Conservation (phyloP, 2,888 invertebrate genomes). For the Eubasilissa splendida region DNA sequence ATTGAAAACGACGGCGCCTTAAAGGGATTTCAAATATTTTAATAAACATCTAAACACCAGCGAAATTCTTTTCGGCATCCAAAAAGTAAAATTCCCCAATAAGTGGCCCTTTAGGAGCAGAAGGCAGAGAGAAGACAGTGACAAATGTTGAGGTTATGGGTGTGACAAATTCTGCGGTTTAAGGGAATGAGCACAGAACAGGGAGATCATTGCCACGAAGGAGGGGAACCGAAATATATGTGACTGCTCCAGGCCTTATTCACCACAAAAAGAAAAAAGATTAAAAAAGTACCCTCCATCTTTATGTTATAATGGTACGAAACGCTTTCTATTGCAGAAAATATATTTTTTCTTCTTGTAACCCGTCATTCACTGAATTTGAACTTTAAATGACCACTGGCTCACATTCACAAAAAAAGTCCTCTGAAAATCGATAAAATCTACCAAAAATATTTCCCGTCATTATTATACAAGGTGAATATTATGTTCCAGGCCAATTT, state of each 20-base stretch:
- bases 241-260: not conserved
- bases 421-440: too few species aligned
- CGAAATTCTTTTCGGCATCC: not conserved
- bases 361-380: too few species aligned
- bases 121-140: constrained; percentile 13
- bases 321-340: too few species aligned
- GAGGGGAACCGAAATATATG: not conserved
- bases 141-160: not conserved
- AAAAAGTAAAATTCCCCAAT: constrained; percentile 31
- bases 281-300: too few species aligned
- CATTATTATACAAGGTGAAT: too few species aligned
- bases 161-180: constrained; percentile 12
- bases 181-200: not conserved
- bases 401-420: too few species aligned
- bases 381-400: too few species aligned
- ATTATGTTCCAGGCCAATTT: too few species aligned
- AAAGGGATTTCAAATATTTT: constrained; percentile 3
- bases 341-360: too few species aligned
- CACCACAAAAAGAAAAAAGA: constrained; percentile 1
- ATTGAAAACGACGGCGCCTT: not conserved
- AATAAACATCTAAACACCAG: not conserved
- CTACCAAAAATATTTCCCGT: too few species aligned
- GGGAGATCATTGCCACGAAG: constrained; percentile 4
- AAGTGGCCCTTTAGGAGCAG: constrained; percentile 24
- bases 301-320: too few species aligned